Conservation (phyloP, 2,888 invertebrate species). For the Yponomeuta cagnagella region DNA sequence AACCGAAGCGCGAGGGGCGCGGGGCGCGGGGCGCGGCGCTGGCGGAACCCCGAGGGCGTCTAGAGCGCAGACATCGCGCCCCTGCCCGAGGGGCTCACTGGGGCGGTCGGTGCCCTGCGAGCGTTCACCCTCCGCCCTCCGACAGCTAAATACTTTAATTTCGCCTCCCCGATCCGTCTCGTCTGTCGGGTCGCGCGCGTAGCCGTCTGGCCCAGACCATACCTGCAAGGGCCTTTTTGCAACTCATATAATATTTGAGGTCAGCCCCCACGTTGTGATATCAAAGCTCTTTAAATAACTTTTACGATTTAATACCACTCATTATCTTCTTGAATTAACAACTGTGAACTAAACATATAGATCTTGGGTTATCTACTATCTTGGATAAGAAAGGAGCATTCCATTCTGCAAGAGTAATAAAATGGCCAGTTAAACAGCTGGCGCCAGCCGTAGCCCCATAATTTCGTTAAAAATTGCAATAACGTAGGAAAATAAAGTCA, state of each 20-base stretch:
- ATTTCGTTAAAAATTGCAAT: conserved; percentile 15
- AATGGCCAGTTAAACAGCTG: background rate
- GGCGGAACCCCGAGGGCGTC: conserved; percentile 25
- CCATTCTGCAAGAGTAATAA: background rate
- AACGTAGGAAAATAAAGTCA: conserved; percentile 18
- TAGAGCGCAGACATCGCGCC: conserved; percentile 27
- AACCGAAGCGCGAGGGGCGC: conserved; percentile 13
- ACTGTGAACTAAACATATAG: background rate
- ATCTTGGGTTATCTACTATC: background rate
- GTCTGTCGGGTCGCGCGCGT: conserved; percentile 12
- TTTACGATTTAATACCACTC: background rate
- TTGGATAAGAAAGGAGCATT: background rate
- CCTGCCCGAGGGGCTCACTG: conserved; percentile 15
- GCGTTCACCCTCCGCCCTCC: conserved; percentile 26
- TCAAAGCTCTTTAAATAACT: background rate
- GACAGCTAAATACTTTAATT: conserved; percentile 42
- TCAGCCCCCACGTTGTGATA: background rate
- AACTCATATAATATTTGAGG: background rate
- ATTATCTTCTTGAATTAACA: background rate
- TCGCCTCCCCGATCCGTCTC: conserved; percentile 42
- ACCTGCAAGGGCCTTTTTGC: conserved; percentile 9
- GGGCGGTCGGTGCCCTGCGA: conserved; percentile 21
- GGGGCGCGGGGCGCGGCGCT: conserved; percentile 12
- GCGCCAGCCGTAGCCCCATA: conserved; percentile 1
- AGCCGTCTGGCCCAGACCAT: conserved; percentile 30